Evolutionary conservation across 1,140 invertebrate genomes (phyloP), one percentile per base, ranked within the genome.

Genomic region (Mylabris phalerata): DNA sequence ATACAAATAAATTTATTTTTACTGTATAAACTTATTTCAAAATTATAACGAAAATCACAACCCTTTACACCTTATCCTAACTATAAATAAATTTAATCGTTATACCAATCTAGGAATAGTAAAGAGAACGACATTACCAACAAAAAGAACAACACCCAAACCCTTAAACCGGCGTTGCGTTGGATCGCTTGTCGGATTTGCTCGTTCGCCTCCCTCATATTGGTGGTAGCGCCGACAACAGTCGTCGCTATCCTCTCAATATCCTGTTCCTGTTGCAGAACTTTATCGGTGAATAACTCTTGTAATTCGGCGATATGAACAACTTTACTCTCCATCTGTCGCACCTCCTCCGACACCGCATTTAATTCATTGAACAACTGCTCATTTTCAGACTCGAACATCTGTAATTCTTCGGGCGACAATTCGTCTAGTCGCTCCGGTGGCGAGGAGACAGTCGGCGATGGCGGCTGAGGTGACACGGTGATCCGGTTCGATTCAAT

Each of bases 61-160:
- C 32, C 32, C 1, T 7, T 32, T 32, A 32, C 32, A 32, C 32
- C 32, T 7, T 32, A 32, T 32, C 32, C 4, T 10, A 42, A 42
- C 2, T n/a, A 42, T 42, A 10, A 42, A 42, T 38, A 46, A 46
- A 57, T 48, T 86, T 82, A 95, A 70, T 92, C 89, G 82, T 98
- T 98, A 73, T 98, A 99, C 96, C 96, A 99, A 78, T 98, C 94
- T 41, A 98, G 80, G 75, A 98, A 98, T 11, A 98, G 77, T 43
- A 99, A 77, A 2, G 93, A 90, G 73, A 98, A 96, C 32, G 95
- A 95, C 83, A 98, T 90, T 39, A 98, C 92, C 57, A 98, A 77
- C 40, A 98, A 78, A 71, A 98, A 97, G 73, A 98, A 98, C 39
- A 99, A 77, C 59, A 97, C 88, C 82, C 91, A 97, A 0, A 95